Percentiles rank a stretch among this genome's conserved stretches.
Conservation (phyloP, 2,888 invertebrate species). For the Harmothoe impar region DNA sequence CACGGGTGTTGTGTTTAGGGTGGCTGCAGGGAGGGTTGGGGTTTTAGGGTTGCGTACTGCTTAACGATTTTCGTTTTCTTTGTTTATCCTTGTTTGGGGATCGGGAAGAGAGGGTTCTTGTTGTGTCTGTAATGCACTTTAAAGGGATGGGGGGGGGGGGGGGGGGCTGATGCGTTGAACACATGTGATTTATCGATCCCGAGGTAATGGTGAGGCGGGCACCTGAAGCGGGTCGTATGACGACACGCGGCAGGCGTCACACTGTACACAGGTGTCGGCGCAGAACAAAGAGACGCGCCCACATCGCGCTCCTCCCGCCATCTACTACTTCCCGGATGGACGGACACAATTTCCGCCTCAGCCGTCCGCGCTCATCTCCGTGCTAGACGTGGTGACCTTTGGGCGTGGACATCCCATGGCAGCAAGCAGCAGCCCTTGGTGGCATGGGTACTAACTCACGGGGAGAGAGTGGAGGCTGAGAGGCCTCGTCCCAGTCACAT, state of each 20-base stretch:
- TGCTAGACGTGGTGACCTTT: neutral
- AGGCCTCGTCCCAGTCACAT: too few relatives aligned
- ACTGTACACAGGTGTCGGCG: constrained; percentile 49
- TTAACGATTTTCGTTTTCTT: too few relatives aligned
- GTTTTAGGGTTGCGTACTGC: neutral
- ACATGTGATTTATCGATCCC: constrained; percentile 9
- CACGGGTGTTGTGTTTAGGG: too few relatives aligned
- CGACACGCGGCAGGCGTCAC: neutral
- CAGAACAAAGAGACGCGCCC: constrained; percentile 37
- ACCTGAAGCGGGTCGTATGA: neutral
- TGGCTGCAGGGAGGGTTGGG: neutral
- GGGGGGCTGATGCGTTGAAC: neutral
- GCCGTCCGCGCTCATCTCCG: neutral
- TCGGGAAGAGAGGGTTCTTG: too few relatives aligned
- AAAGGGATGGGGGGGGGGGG: too few relatives aligned
- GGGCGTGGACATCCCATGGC: neutral
- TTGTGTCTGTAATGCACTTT: too few relatives aligned
- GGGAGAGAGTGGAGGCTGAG: too few relatives aligned
- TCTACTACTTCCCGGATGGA: neutral
- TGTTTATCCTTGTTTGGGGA: too few relatives aligned
- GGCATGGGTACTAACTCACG: too few relatives aligned
- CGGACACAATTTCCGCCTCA: constrained; percentile 3
- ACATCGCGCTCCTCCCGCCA: neutral
- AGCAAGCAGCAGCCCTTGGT: neutral
- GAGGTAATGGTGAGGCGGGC: neutral